Percentiles rank a stretch among this genome's conserved stretches.
Conservation (phyloP, 2,888 invertebrate species). For the Eupithecia centaureata region DNA sequence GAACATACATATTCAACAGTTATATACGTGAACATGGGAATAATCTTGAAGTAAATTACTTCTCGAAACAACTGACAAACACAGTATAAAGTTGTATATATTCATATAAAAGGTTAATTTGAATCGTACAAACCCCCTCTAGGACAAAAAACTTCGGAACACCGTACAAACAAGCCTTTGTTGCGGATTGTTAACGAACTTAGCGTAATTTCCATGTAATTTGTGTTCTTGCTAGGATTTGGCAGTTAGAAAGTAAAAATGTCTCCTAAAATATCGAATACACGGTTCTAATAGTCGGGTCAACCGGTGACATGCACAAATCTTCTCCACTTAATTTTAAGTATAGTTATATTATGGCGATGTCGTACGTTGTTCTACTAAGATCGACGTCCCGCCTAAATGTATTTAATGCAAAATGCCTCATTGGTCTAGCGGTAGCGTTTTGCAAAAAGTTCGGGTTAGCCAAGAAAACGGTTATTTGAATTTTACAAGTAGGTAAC, state of each 20-base stretch:
- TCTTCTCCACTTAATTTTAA: too few relatives aligned
- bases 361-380: too few relatives aligned
- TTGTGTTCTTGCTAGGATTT: slow-evolving; percentile 65
- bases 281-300: background rate
- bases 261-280: slow-evolving; percentile 2
- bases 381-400: too few relatives aligned
- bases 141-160: slow-evolving; percentile 51
- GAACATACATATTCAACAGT: background rate
- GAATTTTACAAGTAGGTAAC: too few relatives aligned
- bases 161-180: slow-evolving; percentile 48
- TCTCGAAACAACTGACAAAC: background rate
- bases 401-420: too few relatives aligned
- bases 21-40: background rate
- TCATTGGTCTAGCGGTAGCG: too few relatives aligned
- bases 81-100: background rate
- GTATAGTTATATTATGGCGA: too few relatives aligned
- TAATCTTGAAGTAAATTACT: background rate
- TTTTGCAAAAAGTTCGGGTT: too few relatives aligned
- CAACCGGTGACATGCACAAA: too few relatives aligned
- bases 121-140: slow-evolving; percentile 28
- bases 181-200: slow-evolving; percentile 59
- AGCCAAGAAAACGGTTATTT: too few relatives aligned
- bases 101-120: slow-evolving; percentile 19
- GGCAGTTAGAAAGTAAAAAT: slow-evolving; percentile 63
- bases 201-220: slow-evolving; percentile 72